A percentile compares a stretch with the other conserved stretches of the same genome.
phyloP scores from a whole-genome alignment of 1,140 invertebrate genomes.

The Dendroctonus ponderosae region DNA sequence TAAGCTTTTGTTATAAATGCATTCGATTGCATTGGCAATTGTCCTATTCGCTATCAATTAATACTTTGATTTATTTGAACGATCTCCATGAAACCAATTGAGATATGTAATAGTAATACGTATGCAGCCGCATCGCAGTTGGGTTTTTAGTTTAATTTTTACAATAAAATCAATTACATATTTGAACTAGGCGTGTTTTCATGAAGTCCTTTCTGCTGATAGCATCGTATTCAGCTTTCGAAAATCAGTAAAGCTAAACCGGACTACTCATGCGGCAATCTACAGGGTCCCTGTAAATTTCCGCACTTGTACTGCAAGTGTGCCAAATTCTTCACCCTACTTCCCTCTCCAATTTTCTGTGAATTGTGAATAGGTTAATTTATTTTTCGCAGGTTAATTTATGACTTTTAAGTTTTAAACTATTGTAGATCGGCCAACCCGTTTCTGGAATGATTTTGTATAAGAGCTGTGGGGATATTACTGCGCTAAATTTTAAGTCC shows the following conservation, averaged over 20 bases:
- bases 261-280: no score
- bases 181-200: background rate
- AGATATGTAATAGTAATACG: background rate
- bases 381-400: no score
- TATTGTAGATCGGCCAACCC: no score
- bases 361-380: no score
- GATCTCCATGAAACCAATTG: slow-evolving; percentile 3
- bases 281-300: no score
- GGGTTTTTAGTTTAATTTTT: slow-evolving; percentile 7
- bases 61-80: background rate
- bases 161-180: slow-evolving; percentile 6
- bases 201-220: background rate
- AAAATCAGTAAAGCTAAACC: background rate
- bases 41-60: background rate
- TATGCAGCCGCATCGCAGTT: background rate
- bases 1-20: background rate
- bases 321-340: no score
- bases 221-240: background rate
- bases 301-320: no score
- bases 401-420: no score
- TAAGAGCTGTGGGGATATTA: no score
- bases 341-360: no score
- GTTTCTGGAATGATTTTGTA: no score
- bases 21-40: background rate
- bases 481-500: no score